Evolutionary conservation across 2,888 invertebrate species (phyloP).

Genomic region (Alentia gelatinosa): DNA sequence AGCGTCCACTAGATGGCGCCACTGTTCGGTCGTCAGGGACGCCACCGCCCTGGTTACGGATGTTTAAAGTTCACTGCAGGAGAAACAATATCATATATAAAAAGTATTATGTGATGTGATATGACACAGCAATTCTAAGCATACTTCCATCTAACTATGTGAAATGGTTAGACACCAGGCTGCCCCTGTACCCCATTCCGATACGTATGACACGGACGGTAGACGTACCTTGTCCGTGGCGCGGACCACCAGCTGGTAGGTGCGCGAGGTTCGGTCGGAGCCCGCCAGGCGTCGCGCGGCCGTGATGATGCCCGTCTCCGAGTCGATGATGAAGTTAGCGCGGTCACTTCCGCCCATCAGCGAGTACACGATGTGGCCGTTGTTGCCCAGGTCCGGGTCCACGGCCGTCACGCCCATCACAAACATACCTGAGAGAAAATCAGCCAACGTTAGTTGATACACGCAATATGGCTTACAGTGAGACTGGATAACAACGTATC

Average conservation of each 20-base stretch:
- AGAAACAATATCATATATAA: too few species aligned
- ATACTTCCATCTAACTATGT: too few species aligned
- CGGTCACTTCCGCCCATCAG: conserved; percentile 60
- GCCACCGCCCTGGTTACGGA: too few species aligned
- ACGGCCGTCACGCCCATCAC: conserved; percentile 93
- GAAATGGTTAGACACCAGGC: too few species aligned
- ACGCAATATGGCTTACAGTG: neutral
- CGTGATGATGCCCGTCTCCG: conserved; percentile 79
- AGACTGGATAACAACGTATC: too few species aligned
- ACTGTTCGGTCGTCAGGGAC: too few species aligned
- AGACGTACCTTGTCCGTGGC: conserved; percentile 87
- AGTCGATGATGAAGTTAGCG: conserved; percentile 80
- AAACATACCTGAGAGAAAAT: conserved; percentile 84
- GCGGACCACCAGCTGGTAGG: conserved; percentile 81
- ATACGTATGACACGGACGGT: too few species aligned
- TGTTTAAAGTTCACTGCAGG: too few species aligned
- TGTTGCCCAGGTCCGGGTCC: conserved; percentile 90
- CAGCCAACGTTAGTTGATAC: neutral
- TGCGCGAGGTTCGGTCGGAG: conserved; percentile 84
- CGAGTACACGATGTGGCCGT: conserved; percentile 89
- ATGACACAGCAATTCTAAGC: too few species aligned
- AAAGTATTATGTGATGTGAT: too few species aligned
- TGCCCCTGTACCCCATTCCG: too few species aligned
- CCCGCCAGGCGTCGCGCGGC: conserved; percentile 84
- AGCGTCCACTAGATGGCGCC: too few species aligned